A percentile compares a stretch with the other conserved stretches of the same genome.
Evolutionary conservation across 2,113 vertebrate species (phyloP).

Genomic region (Ranitomeya variabilis): DNA sequence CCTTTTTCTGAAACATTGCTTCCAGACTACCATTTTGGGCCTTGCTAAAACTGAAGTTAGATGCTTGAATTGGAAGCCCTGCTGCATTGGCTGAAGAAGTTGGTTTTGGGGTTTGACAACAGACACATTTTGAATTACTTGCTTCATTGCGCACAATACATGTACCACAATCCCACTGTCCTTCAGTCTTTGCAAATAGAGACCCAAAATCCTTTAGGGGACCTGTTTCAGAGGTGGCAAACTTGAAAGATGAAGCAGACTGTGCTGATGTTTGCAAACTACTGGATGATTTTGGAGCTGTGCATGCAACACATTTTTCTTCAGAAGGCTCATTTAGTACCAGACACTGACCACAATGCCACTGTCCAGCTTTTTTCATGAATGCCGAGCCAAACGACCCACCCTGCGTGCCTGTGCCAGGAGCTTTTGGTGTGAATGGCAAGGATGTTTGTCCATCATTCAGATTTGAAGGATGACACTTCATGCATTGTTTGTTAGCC

Average conservation of each 20-base stretch:
- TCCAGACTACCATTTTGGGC: constrained; percentile 69
- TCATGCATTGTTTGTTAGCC: constrained; percentile 64
- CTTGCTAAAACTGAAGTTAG: constrained; percentile 60
- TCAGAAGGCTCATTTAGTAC: constrained; percentile 74
- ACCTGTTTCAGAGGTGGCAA: constrained; percentile 68
- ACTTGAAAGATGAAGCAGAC: constrained; percentile 71
- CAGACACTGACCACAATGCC: constrained; percentile 79
- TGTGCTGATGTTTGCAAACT: constrained; percentile 42
- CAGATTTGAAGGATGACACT: constrained; percentile 69
- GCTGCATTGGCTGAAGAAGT: background rate
- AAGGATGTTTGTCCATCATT: constrained; percentile 4
- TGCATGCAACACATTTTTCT: constrained; percentile 74
- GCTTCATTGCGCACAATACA: constrained; percentile 78
- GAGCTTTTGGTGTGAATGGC: constrained; percentile 55
- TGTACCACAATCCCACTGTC: constrained; percentile 77
- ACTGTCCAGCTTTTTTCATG: constrained; percentile 79
- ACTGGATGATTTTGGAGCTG: constrained; percentile 69
- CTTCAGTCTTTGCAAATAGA: constrained; percentile 69
- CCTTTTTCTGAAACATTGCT: constrained; percentile 77
- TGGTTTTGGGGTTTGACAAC: constrained; percentile 72
- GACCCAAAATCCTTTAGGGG: constrained; percentile 64
- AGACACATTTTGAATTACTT: constrained; percentile 67
- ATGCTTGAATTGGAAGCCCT: constrained; percentile 37
- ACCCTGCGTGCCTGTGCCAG: constrained; percentile 50
- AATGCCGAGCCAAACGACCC: constrained; percentile 70